Conservation (phyloP, 2,113 vertebrate genomes). For the Plotosus lineatus region DNA sequence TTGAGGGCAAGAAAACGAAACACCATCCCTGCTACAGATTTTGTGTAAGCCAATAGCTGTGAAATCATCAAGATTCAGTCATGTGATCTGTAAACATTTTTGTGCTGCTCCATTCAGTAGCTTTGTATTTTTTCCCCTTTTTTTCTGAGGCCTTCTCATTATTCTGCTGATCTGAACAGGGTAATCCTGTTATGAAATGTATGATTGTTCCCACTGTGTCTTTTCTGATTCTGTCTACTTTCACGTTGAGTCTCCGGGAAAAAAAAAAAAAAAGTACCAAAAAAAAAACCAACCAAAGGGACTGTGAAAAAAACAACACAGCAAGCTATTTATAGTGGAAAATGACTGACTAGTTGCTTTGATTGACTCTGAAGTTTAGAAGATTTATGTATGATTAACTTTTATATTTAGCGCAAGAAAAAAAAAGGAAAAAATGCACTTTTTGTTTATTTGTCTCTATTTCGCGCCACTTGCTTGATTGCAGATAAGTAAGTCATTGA, state of each 20-base stretch:
- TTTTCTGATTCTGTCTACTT: conserved; percentile 8
- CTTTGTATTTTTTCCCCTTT: too few species aligned
- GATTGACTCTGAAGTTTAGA: conserved; percentile 5
- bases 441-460: background rate
- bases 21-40: background rate
- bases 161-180: background rate
- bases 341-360: background rate
- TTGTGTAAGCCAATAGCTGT: background rate
- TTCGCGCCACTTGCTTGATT: background rate
- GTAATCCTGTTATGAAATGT: background rate
- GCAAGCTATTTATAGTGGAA: conserved; percentile 7
- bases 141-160: background rate
- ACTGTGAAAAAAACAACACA: background rate
- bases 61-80: background rate
- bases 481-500: conserved; percentile 14
- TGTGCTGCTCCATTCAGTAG: background rate
- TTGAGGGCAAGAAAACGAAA: background rate
- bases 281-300: too few species aligned
- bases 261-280: background rate
- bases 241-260: background rate
- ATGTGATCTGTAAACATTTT: background rate
- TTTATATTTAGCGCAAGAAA: background rate
- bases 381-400: conserved; percentile 10
- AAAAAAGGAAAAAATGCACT: background rate
- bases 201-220: background rate